Conservation (phyloP, 2,797 vertebrate species). For the Myotis pilosus region DNA sequence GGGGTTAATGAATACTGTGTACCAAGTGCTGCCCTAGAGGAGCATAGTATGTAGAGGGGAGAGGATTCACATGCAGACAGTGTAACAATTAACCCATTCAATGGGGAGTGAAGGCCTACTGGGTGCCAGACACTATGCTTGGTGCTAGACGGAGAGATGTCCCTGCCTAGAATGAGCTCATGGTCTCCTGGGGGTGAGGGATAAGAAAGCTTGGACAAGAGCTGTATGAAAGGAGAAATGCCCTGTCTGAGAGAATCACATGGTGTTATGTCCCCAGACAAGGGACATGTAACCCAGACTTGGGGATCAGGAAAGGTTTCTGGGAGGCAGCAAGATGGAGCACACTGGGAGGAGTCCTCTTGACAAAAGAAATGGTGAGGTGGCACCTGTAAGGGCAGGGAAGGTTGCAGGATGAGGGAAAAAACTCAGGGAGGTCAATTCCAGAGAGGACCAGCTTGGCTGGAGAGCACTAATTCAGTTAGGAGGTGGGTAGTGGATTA, state of each 20-base stretch:
- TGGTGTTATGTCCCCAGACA: background rate
- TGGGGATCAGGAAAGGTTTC: background rate
- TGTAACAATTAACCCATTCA: background rate
- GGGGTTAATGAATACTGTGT: background rate
- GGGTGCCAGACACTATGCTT: background rate
- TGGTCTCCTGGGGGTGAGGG: background rate
- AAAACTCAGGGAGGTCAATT: background rate
- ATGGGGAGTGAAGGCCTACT: background rate
- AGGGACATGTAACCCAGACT: background rate
- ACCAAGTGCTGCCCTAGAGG: background rate
- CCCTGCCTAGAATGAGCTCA: background rate
- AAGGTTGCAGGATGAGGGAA: background rate
- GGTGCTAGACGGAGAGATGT: background rate
- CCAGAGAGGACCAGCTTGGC: background rate
- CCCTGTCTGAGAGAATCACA: background rate
- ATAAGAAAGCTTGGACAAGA: background rate
- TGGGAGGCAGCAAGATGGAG: background rate
- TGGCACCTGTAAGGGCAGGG: background rate
- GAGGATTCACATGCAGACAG: background rate
- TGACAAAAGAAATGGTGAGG: background rate
- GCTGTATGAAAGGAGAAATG: background rate
- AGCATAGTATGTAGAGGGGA: background rate
- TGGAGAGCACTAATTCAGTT: background rate
- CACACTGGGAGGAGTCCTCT: background rate
- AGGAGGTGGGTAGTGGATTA: background rate